These are phyloP conservation scores for Piprites chloris DNA, from an alignment of 2,113 vertebrate species.

Conservation along the genomic window DNA sequence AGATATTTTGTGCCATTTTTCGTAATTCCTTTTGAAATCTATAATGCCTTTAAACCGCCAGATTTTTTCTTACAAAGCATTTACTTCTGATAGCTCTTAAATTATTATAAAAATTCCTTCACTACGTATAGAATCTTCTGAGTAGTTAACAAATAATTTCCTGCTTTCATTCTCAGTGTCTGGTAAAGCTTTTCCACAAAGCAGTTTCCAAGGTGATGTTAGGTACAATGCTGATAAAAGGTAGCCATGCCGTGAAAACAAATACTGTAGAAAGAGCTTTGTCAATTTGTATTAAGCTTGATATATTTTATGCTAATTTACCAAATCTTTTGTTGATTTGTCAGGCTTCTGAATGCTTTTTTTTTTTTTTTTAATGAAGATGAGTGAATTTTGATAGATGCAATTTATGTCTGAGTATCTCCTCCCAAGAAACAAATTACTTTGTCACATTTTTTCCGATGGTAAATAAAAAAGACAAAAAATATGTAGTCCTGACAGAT, in stretches of 20 bases:
- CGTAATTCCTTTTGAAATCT: not conserved
- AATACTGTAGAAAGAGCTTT: constrained; percentile 65
- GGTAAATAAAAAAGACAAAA: constrained; percentile 35
- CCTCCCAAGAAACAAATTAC: constrained; percentile 50
- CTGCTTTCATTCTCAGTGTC: constrained; percentile 52
- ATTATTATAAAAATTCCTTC: constrained; percentile 39
- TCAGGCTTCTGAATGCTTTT: not conserved
- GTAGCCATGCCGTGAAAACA: constrained; percentile 69
- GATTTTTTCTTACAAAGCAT: not conserved
- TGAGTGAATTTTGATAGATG: constrained; percentile 53
- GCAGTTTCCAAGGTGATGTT: constrained; percentile 77
- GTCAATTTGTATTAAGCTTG: constrained; percentile 70
- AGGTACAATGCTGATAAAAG: constrained; percentile 62
- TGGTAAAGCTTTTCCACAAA: constrained; percentile 67
- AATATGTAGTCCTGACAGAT: not conserved
- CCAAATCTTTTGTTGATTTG: constrained; percentile 46
- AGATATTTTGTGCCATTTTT: not conserved
- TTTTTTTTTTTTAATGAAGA: constrained; percentile 31
- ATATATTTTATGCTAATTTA: constrained; percentile 82
- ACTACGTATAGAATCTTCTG: not conserved
- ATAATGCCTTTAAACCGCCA: not conserved
- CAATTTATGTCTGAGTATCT: constrained; percentile 45
- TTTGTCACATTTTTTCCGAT: constrained; percentile 21
- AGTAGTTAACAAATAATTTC: constrained; percentile 70
- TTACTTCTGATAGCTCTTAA: not conserved